These are phyloP conservation scores for Pseudeuparius sepicola DNA, from an alignment of 2,888 invertebrate genomes.

Conservation along the genomic window DNA sequence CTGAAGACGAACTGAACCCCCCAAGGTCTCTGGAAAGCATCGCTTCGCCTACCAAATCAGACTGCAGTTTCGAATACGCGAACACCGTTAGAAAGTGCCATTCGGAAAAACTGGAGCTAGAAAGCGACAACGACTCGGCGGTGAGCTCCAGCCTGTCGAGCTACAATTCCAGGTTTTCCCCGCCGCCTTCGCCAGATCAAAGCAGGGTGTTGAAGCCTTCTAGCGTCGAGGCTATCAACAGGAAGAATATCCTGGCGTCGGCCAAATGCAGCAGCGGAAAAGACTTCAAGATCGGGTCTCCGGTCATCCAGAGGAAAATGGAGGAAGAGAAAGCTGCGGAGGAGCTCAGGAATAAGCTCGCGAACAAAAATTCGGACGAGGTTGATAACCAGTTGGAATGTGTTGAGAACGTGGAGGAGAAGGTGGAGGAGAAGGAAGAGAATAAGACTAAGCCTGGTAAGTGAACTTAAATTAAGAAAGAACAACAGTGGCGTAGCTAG, in stretches of 20 bases:
- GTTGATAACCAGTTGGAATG: too few relatives aligned
- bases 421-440: constrained; percentile 7
- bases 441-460: constrained; percentile 7
- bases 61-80: constrained; percentile 46
- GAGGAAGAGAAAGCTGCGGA: too few relatives aligned
- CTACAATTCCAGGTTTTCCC: constrained; percentile 67
- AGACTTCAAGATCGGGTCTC: constrained; percentile 60
- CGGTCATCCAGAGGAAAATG: constrained; percentile 63
- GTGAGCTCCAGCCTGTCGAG: constrained; percentile 77
- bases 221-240: constrained; percentile 74
- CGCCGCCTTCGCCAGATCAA: constrained; percentile 53
- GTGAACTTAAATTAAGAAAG: too few relatives aligned
- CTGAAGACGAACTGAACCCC: constrained; percentile 32
- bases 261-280: constrained; percentile 77
- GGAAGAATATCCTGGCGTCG: constrained; percentile 78
- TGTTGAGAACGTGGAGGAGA: constrained; percentile 3
- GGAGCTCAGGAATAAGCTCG: constrained; percentile 13
- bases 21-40: constrained; percentile 50
- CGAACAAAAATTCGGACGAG: too few relatives aligned
- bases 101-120: constrained; percentile 40
- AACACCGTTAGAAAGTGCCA: constrained; percentile 25
- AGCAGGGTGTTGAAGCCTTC: constrained; percentile 65
- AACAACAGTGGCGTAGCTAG: too few relatives aligned
- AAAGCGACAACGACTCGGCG: constrained; percentile 81
- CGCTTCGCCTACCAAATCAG: constrained; percentile 48